phyloP scores from a whole-genome alignment of 2,888 invertebrate species.

The Cosmopolites sordidus region DNA sequence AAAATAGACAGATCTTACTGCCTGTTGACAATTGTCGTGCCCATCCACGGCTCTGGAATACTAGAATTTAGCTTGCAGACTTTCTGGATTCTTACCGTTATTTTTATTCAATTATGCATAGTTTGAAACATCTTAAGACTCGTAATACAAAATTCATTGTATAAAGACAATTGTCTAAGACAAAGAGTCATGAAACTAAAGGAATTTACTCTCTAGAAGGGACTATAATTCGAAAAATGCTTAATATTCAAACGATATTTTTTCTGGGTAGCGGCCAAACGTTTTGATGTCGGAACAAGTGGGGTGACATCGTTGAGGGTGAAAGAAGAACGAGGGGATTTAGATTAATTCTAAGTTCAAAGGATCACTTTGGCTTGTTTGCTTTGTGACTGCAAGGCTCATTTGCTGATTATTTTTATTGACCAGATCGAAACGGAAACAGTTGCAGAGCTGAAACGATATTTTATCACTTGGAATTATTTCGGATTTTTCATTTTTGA shows the following conservation, averaged over 20 bases:
- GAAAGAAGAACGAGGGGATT: conserved; percentile 25
- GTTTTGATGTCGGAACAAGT: conserved; percentile 25
- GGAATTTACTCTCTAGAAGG: conserved; percentile 16
- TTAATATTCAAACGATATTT: conserved; percentile 27
- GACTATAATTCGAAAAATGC: conserved; percentile 21
- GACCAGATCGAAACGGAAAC: conserved; percentile 32
- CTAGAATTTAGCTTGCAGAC: too few relatives aligned
- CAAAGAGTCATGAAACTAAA: conserved; percentile 13
- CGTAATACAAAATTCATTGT: too few relatives aligned
- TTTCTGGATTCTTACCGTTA: too few relatives aligned
- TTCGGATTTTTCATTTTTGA: conserved; percentile 26
- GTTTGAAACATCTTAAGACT: too few relatives aligned
- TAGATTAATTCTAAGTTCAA: conserved; percentile 44
- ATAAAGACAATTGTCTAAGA: conserved; percentile 3
- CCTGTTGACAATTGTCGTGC: too few relatives aligned
- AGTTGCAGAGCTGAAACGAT: conserved; percentile 26
- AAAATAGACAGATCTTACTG: too few relatives aligned
- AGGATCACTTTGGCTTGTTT: conserved; percentile 41
- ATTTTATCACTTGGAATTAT: conserved; percentile 21
- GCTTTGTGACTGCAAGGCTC: conserved; percentile 43
- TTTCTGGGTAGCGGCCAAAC: conserved; percentile 9
- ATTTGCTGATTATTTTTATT: conserved; percentile 45
- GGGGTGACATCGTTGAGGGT: conserved; percentile 26
- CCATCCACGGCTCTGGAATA: too few relatives aligned
- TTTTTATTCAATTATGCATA: too few relatives aligned